Conservation (phyloP, 2,113 vertebrate genomes). For the Brachirus orientalis region DNA sequence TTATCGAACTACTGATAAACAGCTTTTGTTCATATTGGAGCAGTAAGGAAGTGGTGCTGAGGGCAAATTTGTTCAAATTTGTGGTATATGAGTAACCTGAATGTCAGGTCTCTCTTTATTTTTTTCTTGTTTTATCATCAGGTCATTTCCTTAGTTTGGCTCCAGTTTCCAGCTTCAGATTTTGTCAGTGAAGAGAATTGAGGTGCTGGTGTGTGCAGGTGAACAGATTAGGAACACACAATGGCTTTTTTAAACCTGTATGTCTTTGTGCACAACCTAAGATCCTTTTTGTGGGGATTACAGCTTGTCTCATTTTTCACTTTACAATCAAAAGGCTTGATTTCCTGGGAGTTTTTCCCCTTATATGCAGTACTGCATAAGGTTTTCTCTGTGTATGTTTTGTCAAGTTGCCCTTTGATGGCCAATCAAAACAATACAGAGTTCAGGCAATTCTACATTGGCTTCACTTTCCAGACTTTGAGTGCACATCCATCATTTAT, state of each 20-base stretch:
- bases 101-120: conserved; percentile 37
- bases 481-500: too few relatives aligned
- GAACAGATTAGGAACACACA: conserved; percentile 31
- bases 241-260: neutral
- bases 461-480: too few relatives aligned
- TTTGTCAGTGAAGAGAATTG: conserved; percentile 40
- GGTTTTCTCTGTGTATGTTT: too few relatives aligned
- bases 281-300: neutral
- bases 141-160: conserved; percentile 37
- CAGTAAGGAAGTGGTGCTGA: conserved; percentile 17
- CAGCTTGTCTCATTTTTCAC: too few relatives aligned
- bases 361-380: too few relatives aligned
- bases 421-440: too few relatives aligned
- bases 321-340: neutral
- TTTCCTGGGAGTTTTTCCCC: too few relatives aligned
- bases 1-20: neutral
- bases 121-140: conserved; percentile 22
- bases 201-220: conserved; percentile 27
- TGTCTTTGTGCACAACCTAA: neutral
- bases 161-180: conserved; percentile 56
- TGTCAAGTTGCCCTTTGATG: too few relatives aligned
- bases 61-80: conserved; percentile 53
- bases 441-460: too few relatives aligned
- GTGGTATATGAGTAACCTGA: conserved; percentile 71
- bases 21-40: conserved; percentile 16